Conservation (phyloP, 2,888 invertebrate species). For the Cryptus armator region DNA sequence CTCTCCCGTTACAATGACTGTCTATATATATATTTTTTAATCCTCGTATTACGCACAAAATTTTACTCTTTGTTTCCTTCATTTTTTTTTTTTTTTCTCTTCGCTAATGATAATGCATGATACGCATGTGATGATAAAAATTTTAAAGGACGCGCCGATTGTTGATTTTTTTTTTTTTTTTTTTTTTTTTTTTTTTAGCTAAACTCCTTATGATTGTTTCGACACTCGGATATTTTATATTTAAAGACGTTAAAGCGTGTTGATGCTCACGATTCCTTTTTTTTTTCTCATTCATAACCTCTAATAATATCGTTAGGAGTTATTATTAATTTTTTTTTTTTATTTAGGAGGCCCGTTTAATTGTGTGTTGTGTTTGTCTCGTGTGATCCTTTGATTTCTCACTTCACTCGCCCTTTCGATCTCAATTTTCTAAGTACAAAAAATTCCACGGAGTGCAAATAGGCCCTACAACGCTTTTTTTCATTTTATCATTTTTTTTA, state of each 20-base stretch:
- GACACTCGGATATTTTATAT: constrained; percentile 50
- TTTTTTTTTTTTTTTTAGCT: constrained; percentile 28
- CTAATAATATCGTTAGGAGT: constrained; percentile 66
- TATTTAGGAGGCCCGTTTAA: constrained; percentile 73
- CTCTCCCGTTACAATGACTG: constrained; percentile 50
- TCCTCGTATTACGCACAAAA: background rate
- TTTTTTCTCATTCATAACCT: constrained; percentile 66
- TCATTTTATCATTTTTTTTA: constrained; percentile 11
- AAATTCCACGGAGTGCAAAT: constrained; percentile 62
- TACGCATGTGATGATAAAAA: constrained; percentile 63
- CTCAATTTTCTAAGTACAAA: constrained; percentile 64
- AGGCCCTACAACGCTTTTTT: constrained; percentile 58
- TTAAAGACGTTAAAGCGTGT: constrained; percentile 72
- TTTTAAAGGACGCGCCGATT: constrained; percentile 53
- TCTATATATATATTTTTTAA: background rate
- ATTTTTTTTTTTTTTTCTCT: constrained; percentile 10
- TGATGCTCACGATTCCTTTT: constrained; percentile 59
- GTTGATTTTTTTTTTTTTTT: background rate
- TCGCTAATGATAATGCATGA: constrained; percentile 62
- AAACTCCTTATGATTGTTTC: constrained; percentile 63
- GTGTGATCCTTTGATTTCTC: constrained; percentile 25
- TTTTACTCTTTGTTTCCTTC: constrained; percentile 1
- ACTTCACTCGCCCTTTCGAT: constrained; percentile 27
- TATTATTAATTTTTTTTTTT: background rate
- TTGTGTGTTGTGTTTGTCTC: constrained; percentile 45